Evolutionary conservation across 2,113 vertebrate species (phyloP).

Genomic region (Crotophaga sulcirostris): DNA sequence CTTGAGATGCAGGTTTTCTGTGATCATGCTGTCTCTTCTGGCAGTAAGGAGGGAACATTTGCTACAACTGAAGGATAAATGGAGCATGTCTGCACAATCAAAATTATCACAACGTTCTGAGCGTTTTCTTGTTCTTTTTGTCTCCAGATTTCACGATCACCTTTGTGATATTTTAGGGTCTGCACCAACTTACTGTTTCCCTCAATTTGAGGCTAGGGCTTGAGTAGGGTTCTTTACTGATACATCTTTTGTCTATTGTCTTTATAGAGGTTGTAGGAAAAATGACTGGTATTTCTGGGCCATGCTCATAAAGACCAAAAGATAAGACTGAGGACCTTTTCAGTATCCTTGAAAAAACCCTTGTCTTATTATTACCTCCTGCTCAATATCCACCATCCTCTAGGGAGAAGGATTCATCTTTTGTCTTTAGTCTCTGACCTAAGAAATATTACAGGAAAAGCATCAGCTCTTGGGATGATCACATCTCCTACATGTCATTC

Average conservation of each 20-base stretch:
- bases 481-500: background rate
- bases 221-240: background rate
- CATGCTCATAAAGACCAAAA: background rate
- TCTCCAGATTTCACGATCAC: background rate
- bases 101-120: background rate
- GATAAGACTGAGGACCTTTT: background rate
- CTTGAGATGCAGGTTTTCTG: background rate
- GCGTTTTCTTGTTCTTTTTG: background rate
- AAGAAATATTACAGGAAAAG: background rate
- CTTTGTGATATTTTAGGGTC: background rate
- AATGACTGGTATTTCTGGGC: background rate
- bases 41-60: background rate
- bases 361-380: background rate
- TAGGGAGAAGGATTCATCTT: background rate
- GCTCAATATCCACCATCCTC: background rate
- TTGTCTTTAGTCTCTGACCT: background rate
- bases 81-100: background rate
- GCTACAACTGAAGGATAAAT: background rate
- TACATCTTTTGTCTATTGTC: background rate
- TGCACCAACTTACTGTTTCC: background rate
- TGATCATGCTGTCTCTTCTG: background rate
- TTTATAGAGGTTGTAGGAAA: background rate
- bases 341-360: background rate
- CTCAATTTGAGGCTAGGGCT: background rate
- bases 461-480: background rate